Conservation (phyloP, 37 sponge, comb jelly and placozoan species). For the Halisarca cf. caerulea region DNA sequence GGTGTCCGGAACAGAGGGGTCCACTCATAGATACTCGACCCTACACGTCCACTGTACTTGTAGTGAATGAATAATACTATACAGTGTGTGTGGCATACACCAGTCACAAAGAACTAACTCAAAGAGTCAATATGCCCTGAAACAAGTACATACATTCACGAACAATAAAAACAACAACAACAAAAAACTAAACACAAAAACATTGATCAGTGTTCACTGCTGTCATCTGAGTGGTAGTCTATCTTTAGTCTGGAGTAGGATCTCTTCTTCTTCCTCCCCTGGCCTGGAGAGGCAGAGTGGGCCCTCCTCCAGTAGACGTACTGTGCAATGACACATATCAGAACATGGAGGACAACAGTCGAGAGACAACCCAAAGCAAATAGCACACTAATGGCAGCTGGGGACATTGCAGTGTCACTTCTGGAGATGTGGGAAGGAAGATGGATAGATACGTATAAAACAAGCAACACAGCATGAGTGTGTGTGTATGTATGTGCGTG, state of each 20-base stretch:
- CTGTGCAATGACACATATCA: not conserved
- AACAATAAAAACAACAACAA: no score
- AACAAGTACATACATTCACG: no score
- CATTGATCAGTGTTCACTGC: no score
- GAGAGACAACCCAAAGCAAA: not conserved
- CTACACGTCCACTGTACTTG: no score
- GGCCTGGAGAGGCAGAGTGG: not conserved
- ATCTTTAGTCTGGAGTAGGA: constrained; percentile 14
- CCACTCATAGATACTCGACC: no score
- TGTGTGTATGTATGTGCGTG: not conserved
- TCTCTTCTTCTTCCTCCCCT: not conserved
- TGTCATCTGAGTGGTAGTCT: not conserved
- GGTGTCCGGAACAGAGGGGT: no score
- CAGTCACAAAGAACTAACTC: no score
- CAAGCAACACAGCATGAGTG: no score
- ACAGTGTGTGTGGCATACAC: no score
- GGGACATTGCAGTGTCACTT: not conserved
- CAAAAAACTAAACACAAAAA: no score
- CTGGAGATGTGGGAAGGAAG: not conserved
- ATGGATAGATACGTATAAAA: not conserved
- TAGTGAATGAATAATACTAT: no score
- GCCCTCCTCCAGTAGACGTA: not conserved
- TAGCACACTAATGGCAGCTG: not conserved
- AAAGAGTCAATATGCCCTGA: no score
- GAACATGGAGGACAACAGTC: not conserved